These are phyloP conservation scores for Gadus chalcogrammus DNA, from an alignment of 2,113 vertebrate species.

Conservation along the genomic window DNA sequence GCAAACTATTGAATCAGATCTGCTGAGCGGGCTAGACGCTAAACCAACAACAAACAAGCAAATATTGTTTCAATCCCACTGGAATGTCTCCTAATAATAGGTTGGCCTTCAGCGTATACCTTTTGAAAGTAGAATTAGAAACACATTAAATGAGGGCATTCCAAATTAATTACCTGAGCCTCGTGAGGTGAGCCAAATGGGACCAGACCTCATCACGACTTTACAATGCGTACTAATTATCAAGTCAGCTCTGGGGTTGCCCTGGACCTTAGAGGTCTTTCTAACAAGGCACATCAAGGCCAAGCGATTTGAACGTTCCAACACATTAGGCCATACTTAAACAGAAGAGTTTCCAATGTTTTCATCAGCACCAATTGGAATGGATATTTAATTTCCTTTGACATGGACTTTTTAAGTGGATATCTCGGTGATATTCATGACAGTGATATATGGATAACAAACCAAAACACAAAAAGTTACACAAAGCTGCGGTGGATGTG, in stretches of 20 bases:
- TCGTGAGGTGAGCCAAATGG: neutral
- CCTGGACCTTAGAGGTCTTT: neutral
- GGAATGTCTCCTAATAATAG: neutral
- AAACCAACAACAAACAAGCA: neutral
- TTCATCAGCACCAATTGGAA: too few species aligned
- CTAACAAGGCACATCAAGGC: too few species aligned
- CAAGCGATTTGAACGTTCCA: too few species aligned
- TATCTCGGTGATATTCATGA: too few species aligned
- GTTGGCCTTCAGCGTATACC: neutral
- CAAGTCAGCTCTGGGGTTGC: neutral
- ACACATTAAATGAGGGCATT: neutral
- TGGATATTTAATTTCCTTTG: too few species aligned
- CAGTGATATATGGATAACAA: too few species aligned
- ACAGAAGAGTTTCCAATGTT: too few species aligned
- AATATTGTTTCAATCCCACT: slow-evolving; percentile 2
- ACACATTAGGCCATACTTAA: too few species aligned
- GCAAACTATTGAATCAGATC: too few species aligned
- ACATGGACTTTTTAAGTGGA: too few species aligned
- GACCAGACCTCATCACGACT: neutral
- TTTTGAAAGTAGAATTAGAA: neutral
- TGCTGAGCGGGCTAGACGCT: neutral
- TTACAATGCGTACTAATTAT: neutral
- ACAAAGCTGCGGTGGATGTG: too few species aligned
- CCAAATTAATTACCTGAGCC: neutral
- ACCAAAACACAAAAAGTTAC: too few species aligned